These are phyloP conservation scores for Julus scandinavius DNA, from an alignment of 2,888 invertebrate species.

Conservation along the genomic window DNA sequence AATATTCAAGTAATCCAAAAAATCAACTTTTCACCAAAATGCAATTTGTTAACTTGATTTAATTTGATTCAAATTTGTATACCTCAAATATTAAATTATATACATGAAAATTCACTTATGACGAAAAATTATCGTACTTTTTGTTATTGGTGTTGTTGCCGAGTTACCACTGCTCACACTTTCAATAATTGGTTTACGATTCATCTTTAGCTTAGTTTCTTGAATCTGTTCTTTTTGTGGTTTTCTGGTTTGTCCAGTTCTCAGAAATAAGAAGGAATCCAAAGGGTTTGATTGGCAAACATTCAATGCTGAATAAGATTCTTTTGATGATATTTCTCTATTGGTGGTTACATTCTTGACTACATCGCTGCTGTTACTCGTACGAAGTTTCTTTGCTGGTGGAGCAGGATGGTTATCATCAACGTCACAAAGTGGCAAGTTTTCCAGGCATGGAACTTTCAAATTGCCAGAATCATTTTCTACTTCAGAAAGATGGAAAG, in stretches of 20 bases:
- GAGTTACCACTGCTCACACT: not conserved
- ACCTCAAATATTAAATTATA: not conserved
- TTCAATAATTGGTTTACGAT: not conserved
- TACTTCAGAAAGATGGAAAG: not conserved
- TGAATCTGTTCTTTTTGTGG: not conserved
- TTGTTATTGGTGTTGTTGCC: not conserved
- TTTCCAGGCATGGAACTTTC: not conserved
- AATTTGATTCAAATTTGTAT: not conserved
- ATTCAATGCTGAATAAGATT: not conserved
- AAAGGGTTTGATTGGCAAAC: not conserved
- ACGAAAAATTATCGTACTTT: not conserved
- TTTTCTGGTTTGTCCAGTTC: not conserved
- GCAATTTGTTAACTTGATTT: not conserved
- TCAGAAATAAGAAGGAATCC: not conserved
- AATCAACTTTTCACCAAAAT: too few relatives aligned
- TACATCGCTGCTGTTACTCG: not conserved
- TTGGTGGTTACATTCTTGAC: not conserved
- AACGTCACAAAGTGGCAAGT: not conserved
- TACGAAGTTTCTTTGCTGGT: slow-evolving; percentile 14
- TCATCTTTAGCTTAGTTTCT: not conserved
- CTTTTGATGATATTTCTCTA: not conserved
- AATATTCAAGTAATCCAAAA: too few relatives aligned
- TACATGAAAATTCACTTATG: not conserved
- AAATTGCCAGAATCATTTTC: not conserved
- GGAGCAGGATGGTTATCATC: not conserved